Evolutionary conservation across 2,113 vertebrate species (phyloP), one percentile per base, ranked within the genome.

Genomic region (Lycaon pictus): DNA sequence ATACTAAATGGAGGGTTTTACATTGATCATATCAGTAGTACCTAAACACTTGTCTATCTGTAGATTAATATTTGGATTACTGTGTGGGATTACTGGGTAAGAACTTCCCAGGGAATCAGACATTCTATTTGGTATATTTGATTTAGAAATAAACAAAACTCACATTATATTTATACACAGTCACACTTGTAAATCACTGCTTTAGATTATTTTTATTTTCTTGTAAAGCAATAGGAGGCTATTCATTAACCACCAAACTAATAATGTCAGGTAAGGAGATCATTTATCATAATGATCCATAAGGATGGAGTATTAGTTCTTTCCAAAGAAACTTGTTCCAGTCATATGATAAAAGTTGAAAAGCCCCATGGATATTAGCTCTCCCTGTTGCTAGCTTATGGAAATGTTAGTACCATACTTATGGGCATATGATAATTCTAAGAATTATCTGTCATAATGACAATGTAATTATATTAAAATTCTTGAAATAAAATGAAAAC

Each of bases 141-240:
- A 84, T 89, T 69, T 82, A 90, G 53, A 90, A 80, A 80, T 72
- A 60, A 91, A 58, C 1, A 84, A 89, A 95, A 37, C 4, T 32
- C 72, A 71, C 1, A 69, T 62, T 87, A 74, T 62, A 69, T 48
- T 63, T 22, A 89, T 76, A 3, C 5, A 77, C 22, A 55, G 0
- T 0, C 19, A 71, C 87, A 35, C 48, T 72, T 82, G 9, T 35
- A 32, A 71, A 53, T 60, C 53, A 51, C 20, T 55, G 5, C 3
- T 63, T 23, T 84, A 90, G 90, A 23, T 65, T 53, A 77, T 79
- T 93, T 88, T 88, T 81, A 56, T 67, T 22, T 81, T 15, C 20
- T 20, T 90, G 2, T 37, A 86, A 94, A 85, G 23, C n/a, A 89
- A 84, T 27, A 74, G 35, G 69, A 12, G 0, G 2, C 7, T 60